Percentiles rank a stretch among this genome's conserved stretches.
These are phyloP conservation scores for Atherinosoma microstoma DNA, from an alignment of 2,797 vertebrate genomes.

Conservation along the genomic window DNA sequence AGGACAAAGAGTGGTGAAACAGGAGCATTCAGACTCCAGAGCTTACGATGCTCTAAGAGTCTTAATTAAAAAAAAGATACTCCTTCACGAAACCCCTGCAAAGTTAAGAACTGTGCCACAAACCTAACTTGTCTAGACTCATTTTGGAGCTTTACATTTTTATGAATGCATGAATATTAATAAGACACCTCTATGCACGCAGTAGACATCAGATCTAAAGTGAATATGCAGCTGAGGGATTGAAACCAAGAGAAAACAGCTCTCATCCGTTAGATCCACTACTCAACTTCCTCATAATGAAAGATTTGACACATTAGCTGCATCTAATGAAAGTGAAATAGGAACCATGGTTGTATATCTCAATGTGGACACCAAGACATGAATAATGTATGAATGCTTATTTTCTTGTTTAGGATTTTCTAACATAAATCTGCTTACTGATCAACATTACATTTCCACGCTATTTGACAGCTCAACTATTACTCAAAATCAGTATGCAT, in stretches of 20 bases:
- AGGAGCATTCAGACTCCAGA: conserved; percentile 53
- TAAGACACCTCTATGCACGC: not conserved
- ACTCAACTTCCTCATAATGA: conserved; percentile 34
- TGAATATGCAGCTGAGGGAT: conserved; percentile 29
- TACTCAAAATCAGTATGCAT: conserved; percentile 16
- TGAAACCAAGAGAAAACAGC: conserved; percentile 13
- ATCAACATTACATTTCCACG: conserved; percentile 29
- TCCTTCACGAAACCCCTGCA: conserved; percentile 37
- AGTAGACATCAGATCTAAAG: conserved; percentile 1
- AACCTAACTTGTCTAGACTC: conserved; percentile 25
- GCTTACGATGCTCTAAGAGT: conserved; percentile 49
- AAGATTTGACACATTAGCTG: conserved; percentile 43
- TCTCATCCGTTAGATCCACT: conserved; percentile 4
- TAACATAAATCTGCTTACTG: conserved; percentile 35
- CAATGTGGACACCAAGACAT: conserved; percentile 3
- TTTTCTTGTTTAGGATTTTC: conserved; percentile 27
- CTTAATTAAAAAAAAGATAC: conserved; percentile 34
- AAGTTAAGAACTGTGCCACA: not conserved
- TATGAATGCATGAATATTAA: conserved; percentile 9
- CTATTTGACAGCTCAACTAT: conserved; percentile 15
- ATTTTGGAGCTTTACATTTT: conserved; percentile 6
- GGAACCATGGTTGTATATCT: conserved; percentile 5
- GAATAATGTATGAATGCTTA: conserved; percentile 46
- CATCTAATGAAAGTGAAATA: conserved; percentile 49
- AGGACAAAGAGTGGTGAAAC: conserved; percentile 52